Conservation (phyloP, 2,888 invertebrate genomes). For the Meteorus cinctellus region DNA sequence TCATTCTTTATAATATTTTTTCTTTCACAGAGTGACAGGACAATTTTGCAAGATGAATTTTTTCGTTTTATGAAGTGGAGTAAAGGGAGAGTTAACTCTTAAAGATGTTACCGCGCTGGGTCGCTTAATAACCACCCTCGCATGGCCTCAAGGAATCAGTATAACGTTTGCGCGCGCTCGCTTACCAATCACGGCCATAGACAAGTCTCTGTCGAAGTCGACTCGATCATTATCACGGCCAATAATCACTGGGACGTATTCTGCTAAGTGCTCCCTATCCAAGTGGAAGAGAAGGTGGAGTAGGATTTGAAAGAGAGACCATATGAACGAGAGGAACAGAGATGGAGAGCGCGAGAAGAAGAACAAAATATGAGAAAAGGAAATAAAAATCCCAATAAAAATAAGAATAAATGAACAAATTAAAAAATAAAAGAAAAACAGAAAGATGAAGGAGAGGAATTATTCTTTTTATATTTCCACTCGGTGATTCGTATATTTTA, state of each 20-base stretch:
- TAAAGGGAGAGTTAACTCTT: conserved; percentile 17
- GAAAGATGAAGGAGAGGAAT: conserved; percentile 12
- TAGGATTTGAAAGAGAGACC: conserved; percentile 33
- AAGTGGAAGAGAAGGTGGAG: conserved; percentile 41
- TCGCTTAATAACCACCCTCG: conserved; percentile 70
- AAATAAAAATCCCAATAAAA: conserved; percentile 11
- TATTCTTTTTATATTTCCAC: conserved; percentile 24
- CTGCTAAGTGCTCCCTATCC: conserved; percentile 67
- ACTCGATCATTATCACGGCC: conserved; percentile 72
- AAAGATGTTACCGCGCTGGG: conserved; percentile 66
- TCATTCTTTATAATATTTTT: neutral
- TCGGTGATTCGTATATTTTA: conserved; percentile 18
- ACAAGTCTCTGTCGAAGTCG: conserved; percentile 63
- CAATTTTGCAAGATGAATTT: conserved; percentile 8
- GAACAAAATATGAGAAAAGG: neutral
- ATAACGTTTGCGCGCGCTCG: conserved; percentile 60
- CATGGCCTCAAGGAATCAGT: conserved; percentile 68
- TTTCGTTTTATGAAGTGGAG: neutral
- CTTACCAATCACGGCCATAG: conserved; percentile 70
- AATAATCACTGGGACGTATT: conserved; percentile 71
- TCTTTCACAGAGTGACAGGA: conserved; percentile 12
- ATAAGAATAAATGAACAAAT: conserved; percentile 6
- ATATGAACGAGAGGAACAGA: conserved; percentile 32
- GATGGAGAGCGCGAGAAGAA: conserved; percentile 1
- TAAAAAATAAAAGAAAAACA: conserved; percentile 25